Evolutionary conservation across 1,140 invertebrate species (phyloP), one percentile per base, ranked within the genome.

Genomic region (Sycophaga agraensis): DNA sequence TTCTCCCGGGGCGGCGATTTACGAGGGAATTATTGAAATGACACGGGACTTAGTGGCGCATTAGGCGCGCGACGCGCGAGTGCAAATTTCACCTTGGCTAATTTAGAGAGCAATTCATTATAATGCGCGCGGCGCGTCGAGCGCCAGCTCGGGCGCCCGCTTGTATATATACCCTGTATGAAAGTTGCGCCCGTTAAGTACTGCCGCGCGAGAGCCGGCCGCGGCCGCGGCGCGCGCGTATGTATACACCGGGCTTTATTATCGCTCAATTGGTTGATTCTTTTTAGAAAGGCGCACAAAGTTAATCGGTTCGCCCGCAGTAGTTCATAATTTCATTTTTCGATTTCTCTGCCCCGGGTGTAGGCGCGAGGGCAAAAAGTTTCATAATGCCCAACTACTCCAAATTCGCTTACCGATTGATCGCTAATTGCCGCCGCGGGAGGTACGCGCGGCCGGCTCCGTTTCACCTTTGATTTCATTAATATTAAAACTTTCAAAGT

Each of bases 401-500:
- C 28, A 42, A 42, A 57, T 63, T 63, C 45, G 24, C 42, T 62
- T 62, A 62, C 21, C 59, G 51, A 63, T 63, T 49, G 60, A 57
- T 63, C 45, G 53, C 17, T 63, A 62, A 62, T 62, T 62, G 45
- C 22, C 35, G 28, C 31, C 48, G 49, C 59, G 22, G 39, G 51
- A 1, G 35, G n/a, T n/a, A n/a, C n/a, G n/a, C n/a, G n/a, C n/a
- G n/a, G n/a, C n/a, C n/a, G n/a, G n/a, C n/a, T 19, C 40, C 24
- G 50, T 39, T 46, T 39, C 60, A 5, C 53, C 17, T 21, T 42
- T 63, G 35, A 63, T 63, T 63, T 28, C 26, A 57, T 63, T 63
- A 63, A 50, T 57, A 57, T 63, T 63, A 63, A 56, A 63, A 63
- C 45, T 63, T 63, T 26, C 0, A 57, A 55, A 57, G 53, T 56